phyloP scores from a whole-genome alignment of 1,140 invertebrate genomes.

The Bombus pyrosoma region DNA sequence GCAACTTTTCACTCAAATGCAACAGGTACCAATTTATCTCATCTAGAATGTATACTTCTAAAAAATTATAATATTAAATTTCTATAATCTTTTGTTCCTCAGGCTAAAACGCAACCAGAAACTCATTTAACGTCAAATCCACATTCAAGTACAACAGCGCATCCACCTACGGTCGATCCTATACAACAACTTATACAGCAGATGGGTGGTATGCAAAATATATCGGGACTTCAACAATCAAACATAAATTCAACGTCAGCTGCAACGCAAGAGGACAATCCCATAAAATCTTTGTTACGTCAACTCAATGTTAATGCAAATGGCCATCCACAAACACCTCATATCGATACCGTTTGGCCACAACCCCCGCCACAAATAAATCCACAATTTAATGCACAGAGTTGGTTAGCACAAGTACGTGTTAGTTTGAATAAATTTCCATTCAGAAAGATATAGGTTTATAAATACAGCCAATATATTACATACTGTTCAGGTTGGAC shows the following conservation, averaged over 20 bases:
- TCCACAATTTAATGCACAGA: conserved; percentile 77
- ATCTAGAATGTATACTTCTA: neutral
- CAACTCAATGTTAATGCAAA: conserved; percentile 80
- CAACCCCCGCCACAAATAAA: conserved; percentile 76
- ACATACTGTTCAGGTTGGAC: conserved; percentile 69
- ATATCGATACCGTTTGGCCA: conserved; percentile 78
- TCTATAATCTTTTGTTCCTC: neutral
- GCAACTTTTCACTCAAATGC: conserved; percentile 84
- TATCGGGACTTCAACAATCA: conserved; percentile 78
- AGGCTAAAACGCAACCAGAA: conserved; percentile 80
- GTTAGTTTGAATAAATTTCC: neutral
- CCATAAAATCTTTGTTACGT: conserved; percentile 82
- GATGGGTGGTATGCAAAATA: conserved; percentile 80
- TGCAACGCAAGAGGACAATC: conserved; percentile 78
- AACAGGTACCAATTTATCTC: conserved; percentile 76
- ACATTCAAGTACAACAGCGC: conserved; percentile 65
- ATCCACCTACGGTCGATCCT: conserved; percentile 78
- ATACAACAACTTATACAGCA: conserved; percentile 83
- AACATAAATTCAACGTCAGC: conserved; percentile 65
- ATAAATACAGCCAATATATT: conserved; percentile 17
- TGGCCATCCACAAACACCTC: conserved; percentile 70
- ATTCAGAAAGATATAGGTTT: neutral
- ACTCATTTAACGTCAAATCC: conserved; percentile 74
- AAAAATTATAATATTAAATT: neutral
- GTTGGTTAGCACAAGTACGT: conserved; percentile 78